Percentiles rank a stretch among this genome's conserved stretches.
Conservation (phyloP, 1,140 invertebrate genomes). For the Conus betulinus region DNA sequence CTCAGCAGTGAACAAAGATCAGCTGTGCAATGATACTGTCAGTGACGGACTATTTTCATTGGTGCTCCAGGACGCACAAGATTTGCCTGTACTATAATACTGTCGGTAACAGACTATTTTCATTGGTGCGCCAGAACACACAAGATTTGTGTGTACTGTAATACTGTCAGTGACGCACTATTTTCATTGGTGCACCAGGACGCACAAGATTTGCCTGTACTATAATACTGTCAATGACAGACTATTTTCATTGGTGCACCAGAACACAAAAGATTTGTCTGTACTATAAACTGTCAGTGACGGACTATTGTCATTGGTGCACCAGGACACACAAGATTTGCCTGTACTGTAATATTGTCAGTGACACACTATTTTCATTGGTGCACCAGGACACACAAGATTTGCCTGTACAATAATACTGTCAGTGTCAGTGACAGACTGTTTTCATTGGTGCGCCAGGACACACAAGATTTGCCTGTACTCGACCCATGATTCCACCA, state of each 20-base stretch:
- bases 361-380: not conserved
- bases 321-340: no score
- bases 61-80: constrained; percentile 19
- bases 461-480: constrained; percentile 55
- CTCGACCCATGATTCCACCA: constrained; percentile 65
- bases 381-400: not conserved
- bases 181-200: not conserved
- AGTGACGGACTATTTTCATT: not conserved
- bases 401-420: not conserved
- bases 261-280: constrained; percentile 48
- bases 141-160: no score
- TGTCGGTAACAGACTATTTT: no score
- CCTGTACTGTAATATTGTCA: no score
- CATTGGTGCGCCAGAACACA: no score
- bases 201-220: not conserved
- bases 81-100: constrained; percentile 56
- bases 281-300: no score
- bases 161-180: no score
- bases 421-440: no score
- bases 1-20: constrained; percentile 26
- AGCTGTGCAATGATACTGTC: not conserved
- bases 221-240: no score
- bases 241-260: not conserved
- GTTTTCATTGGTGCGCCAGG: not conserved
- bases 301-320: no score